Percentiles rank a stretch among this genome's conserved stretches.
These are phyloP conservation scores for Paracyprichromis sp. DNA, from an alignment of 2,113 vertebrate species.

Conservation along the genomic window DNA sequence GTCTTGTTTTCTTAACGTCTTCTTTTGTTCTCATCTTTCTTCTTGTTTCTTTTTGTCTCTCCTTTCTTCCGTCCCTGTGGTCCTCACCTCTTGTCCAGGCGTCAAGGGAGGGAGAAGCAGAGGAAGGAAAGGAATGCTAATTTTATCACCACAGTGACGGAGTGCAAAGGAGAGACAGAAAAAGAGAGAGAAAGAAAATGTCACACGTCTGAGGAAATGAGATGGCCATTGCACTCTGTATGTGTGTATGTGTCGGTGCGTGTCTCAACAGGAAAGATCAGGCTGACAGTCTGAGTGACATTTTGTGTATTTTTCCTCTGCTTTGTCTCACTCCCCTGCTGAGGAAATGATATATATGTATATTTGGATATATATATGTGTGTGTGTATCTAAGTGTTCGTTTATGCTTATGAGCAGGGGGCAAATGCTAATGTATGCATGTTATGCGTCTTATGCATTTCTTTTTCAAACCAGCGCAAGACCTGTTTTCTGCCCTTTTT, in stretches of 20 bases:
- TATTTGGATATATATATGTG: neutral
- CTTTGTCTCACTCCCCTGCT: constrained; percentile 15
- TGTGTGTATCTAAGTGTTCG: constrained; percentile 1
- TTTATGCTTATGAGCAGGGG: neutral
- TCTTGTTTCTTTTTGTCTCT: constrained; percentile 30
- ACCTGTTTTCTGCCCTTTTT: constrained; percentile 33
- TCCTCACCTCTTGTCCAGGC: constrained; percentile 62
- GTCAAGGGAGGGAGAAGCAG: constrained; percentile 45
- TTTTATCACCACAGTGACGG: constrained; percentile 60
- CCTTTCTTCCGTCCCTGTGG: constrained; percentile 41
- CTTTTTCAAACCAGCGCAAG: neutral
- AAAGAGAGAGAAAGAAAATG: constrained; percentile 51
- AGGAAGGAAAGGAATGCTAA: constrained; percentile 69
- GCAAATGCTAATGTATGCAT: constrained; percentile 11
- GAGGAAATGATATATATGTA: constrained; percentile 38
- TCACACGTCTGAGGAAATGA: constrained; percentile 67
- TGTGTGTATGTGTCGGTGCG: constrained; percentile 2
- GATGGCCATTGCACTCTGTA: constrained; percentile 42
- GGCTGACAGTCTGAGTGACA: constrained; percentile 53
- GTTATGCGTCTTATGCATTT: neutral
- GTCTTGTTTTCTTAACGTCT: constrained; percentile 9
- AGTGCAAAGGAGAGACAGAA: constrained; percentile 33
- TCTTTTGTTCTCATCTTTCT: constrained; percentile 39
- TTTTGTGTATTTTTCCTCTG: constrained; percentile 25
- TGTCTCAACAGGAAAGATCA: constrained; percentile 42